These are phyloP conservation scores for Melipona beecheii DNA, from an alignment of 2,888 invertebrate genomes.

Conservation along the genomic window DNA sequence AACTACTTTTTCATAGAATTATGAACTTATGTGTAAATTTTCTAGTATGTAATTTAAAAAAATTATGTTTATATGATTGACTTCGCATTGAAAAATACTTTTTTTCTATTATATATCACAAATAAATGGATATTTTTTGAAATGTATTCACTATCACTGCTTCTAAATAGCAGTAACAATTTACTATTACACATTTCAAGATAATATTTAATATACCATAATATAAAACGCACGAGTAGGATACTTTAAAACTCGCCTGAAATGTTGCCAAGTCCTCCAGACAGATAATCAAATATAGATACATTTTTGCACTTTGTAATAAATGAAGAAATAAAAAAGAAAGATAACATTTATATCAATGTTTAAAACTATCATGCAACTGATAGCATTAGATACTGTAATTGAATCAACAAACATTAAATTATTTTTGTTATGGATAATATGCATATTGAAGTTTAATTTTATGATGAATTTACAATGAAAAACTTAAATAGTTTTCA, in stretches of 20 bases:
- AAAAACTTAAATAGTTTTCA: slow-evolving; percentile 30
- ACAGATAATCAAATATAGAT: slow-evolving; percentile 49
- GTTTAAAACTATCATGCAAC: slow-evolving; percentile 53
- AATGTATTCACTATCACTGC: slow-evolving; percentile 40
- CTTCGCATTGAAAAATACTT: slow-evolving; percentile 66
- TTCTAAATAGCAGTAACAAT: slow-evolving; percentile 38
- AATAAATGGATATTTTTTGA: slow-evolving; percentile 61
- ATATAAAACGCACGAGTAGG: slow-evolving; percentile 60
- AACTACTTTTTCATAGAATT: slow-evolving; percentile 51
- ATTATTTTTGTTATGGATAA: slow-evolving; percentile 42
- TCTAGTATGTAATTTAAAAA: slow-evolving; percentile 61
- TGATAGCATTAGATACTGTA: slow-evolving; percentile 50
- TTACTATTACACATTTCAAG: slow-evolving; percentile 53
- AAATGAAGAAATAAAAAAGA: slow-evolving; percentile 48
- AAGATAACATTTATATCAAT: slow-evolving; percentile 41
- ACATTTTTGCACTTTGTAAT: slow-evolving; percentile 45
- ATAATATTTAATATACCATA: slow-evolving; percentile 44
- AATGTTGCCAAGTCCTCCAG: slow-evolving; percentile 61
- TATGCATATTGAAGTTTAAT: slow-evolving; percentile 31
- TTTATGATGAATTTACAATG: slow-evolving; percentile 30
- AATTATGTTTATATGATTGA: slow-evolving; percentile 64
- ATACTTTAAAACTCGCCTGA: slow-evolving; percentile 46
- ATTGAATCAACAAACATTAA: slow-evolving; percentile 48
- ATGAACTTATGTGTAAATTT: slow-evolving; percentile 62
- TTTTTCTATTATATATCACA: slow-evolving; percentile 57